Conservation (phyloP, 2,113 vertebrate genomes). For the Bubalus kerabau region DNA sequence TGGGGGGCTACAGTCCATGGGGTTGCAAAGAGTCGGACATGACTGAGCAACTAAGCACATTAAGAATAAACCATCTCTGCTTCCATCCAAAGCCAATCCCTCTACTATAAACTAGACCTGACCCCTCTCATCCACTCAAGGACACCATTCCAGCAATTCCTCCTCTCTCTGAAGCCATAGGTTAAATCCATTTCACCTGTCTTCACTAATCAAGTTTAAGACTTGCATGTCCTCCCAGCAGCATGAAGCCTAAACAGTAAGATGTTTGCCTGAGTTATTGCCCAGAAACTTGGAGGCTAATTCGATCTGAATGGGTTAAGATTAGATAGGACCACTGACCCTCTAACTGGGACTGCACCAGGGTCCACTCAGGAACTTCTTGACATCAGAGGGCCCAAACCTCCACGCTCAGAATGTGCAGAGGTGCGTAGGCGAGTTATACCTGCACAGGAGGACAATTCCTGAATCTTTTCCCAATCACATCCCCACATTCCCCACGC, state of each 20-base stretch:
- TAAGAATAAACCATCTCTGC: not conserved
- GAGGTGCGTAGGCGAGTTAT: not conserved
- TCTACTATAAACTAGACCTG: not conserved
- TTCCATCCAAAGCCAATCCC: not conserved
- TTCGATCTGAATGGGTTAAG: not conserved
- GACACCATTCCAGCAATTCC: not conserved
- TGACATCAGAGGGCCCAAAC: not conserved
- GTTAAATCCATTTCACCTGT: not conserved
- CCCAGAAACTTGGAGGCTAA: not conserved
- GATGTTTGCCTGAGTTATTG: not conserved
- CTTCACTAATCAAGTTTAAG: not conserved
- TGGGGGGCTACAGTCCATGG: not conserved
- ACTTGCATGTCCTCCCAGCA: not conserved
- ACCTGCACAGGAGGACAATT: not conserved
- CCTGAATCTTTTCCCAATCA: not conserved
- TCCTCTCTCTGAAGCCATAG: not conserved
- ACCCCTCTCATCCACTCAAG: not conserved
- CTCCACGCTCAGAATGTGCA: not conserved
- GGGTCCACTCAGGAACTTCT: not conserved
- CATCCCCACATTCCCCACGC: not conserved
- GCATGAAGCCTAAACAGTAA: not conserved
- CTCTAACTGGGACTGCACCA: not conserved
- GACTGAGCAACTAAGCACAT: not conserved
- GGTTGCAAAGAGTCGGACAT: rapidly evolving
- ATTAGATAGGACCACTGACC: not conserved